Conservation (phyloP, 2,888 invertebrate species). For the Phortica okadai region DNA sequence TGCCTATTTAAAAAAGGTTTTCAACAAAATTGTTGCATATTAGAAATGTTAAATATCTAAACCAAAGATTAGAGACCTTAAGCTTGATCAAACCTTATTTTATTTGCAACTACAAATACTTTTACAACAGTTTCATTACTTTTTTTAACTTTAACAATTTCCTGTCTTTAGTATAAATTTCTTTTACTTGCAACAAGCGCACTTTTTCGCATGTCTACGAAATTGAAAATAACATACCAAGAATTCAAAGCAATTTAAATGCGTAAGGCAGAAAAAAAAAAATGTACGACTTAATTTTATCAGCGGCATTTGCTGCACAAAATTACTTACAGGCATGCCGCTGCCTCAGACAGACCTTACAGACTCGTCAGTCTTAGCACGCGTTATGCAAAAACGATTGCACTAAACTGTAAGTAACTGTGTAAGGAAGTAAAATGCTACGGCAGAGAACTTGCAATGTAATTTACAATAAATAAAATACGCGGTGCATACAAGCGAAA, state of each 20-base stretch:
- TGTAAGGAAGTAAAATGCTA: not conserved
- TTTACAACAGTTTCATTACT: not conserved
- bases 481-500: conserved; percentile 9
- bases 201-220: not conserved
- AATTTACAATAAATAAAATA: conserved; percentile 70
- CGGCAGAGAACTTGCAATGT: conserved; percentile 66
- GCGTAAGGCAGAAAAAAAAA: not conserved
- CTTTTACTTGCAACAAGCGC: not conserved
- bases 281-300: not conserved
- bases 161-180: not conserved
- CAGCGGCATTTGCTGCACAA: not conserved
- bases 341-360: not conserved
- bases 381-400: not conserved
- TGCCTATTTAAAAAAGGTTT: too few relatives aligned
- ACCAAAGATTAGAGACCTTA: too few relatives aligned
- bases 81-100: too few relatives aligned
- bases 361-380: not conserved
- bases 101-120: not conserved
- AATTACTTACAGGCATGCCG: not conserved
- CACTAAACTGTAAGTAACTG: not conserved
- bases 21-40: too few relatives aligned
- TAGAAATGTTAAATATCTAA: too few relatives aligned
- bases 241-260: conserved; percentile 1
- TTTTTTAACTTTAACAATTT: not conserved
- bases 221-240: not conserved